Conservation (phyloP, 2,797 vertebrate genomes). For the Carcharodon carcharias region DNA sequence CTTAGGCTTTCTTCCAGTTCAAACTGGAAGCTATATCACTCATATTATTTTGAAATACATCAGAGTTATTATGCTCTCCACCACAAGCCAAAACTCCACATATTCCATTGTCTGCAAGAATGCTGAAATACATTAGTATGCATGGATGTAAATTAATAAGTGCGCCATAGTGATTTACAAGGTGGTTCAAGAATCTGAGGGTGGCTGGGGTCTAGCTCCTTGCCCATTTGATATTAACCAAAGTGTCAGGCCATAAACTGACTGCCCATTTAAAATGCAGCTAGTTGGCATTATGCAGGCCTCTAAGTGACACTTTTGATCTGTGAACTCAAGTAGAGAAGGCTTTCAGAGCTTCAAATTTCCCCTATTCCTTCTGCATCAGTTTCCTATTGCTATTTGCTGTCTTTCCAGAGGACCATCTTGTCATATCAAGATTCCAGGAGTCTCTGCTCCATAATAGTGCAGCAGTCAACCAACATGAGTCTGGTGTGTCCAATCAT, state of each 20-base stretch:
- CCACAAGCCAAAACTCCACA: not conserved
- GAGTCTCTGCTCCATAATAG: not conserved
- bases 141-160: not conserved
- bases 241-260: not conserved
- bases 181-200: not conserved
- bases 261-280: not conserved
- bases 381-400: not conserved
- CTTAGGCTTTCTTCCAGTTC: not conserved
- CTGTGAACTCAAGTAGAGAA: not conserved
- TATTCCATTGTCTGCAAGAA: not conserved
- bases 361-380: not conserved
- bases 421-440: not conserved
- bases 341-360: not conserved
- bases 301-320: not conserved
- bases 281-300: not conserved
- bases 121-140: not conserved
- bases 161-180: not conserved
- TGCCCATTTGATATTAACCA: not conserved
- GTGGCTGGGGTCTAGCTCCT: not conserved
- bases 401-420: not conserved
- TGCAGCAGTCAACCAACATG: not conserved
- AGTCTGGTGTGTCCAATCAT: not conserved
- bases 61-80: not conserved
- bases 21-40: not conserved
- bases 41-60: not conserved